Base-by-base conservation (phyloP, 2,888 invertebrate genomes). In the Acrobasis repandana region DNA sequence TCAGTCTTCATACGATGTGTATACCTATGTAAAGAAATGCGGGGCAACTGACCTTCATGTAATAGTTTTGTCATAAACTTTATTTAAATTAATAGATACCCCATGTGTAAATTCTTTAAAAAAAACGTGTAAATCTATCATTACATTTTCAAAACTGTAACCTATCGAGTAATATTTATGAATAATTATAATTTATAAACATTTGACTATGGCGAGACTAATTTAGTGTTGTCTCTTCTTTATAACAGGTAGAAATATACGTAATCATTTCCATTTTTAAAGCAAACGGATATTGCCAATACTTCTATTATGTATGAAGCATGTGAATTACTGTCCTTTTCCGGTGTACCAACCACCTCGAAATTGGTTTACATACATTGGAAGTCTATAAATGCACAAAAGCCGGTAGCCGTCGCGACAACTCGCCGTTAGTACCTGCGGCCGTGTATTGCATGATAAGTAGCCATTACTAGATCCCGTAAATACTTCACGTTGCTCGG, bases 391-490 rank as follows among this genome's bases (percentile, higher is more conserved):
- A 64, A 62, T 62, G 67, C 60, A 62, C 57, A 69, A 67, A 69
- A 75, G 82, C 80, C 82, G 85, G 86, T 80, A 85, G 88, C 82
- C 72, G 85, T 79, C 85, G 82, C 86, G 85, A 84, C 83, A 76
- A 72, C 70, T 71, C 75, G 74, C 71, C 83, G 85, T 86, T 86
- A 85, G 74, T 71, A 73, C 75, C 79, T 75, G 71, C 76, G 73
- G 69, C 77, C 84, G 80, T 77, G 82, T 72, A 76, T 75, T 81
- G 88, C 84, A 87, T 88, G 81, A 82, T 82, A 85, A 87, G 79
- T 77, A 81, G 75, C 73, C 67, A 54, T 65, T 54, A 54, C 70
- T 60, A 70, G 72, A 69, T 71, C 77, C 80, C 79, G 80, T 78
- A 80, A 84, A 83, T 78, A 73, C 74, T 81, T 74, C 65, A 69